Base-by-base conservation (phyloP, 1,140 invertebrate species). In the Wasmannia auropunctata region DNA sequence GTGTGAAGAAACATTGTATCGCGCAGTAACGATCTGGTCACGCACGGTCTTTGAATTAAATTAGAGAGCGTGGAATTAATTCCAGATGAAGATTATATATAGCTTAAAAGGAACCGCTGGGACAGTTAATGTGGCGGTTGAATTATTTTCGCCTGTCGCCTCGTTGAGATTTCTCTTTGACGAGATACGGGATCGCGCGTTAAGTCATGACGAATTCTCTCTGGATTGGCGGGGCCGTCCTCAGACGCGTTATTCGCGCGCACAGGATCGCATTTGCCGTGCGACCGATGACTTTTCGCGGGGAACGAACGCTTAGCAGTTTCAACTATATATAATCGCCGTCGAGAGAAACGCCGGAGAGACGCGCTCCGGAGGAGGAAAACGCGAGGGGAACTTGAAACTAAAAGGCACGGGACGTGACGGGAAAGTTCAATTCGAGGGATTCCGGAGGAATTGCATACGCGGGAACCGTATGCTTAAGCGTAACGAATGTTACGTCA, bases 361-460 rank as follows among this genome's bases (percentile, higher is more conserved):
- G 63, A 37, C 60, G 51, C 0, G 5, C 51, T 11, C 11, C 19
- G 1, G n/a, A n/a, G 1, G 5, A n/a, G 62, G 10, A 25, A 25
- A 11, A 22, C 70, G 43, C 11, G 51, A 77, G 79, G 14, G 84
- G n/a, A n/a, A 77, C 56, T 56, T 51, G 70, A 49, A n/a, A 70
- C n/a, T 16, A 54, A 60, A 74, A 85, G 46, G 31, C 37, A 74
- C 25, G 34, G 31, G 40, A 88, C 86, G 87, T 87, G 80, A 88
- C 49, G 49, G 16, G 86, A 79, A 88, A 87, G 72, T 88, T 85
- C 79, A 87, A 87, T 87, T 11, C 2, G 31, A 11, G 43, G 11
- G 4, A 54, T 43, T 65, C 58, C 63, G n/a, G 62, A 25, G 19
- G 22, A 72, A 46, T 28, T 43, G 46, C 43, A 22, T 5, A 51